phyloP scores from a whole-genome alignment of 1,140 invertebrate genomes.

The Hermatobates lingyangjiaoensis region DNA sequence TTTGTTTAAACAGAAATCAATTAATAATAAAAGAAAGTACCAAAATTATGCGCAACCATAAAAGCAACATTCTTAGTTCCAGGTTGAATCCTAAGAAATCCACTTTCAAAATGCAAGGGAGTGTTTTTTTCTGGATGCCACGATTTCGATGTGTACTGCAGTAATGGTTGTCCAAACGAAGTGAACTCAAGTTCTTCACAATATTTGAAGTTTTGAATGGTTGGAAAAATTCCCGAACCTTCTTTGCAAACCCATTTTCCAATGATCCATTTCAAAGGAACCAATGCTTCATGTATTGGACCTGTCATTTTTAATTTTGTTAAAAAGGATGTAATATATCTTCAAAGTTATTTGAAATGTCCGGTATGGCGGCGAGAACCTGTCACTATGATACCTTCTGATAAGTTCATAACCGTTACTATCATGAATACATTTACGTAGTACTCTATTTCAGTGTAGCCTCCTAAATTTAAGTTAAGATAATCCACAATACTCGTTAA shows the following conservation, averaged over 20 bases:
- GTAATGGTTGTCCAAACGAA: constrained; percentile 40
- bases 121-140: constrained; percentile 31
- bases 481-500: too few relatives aligned
- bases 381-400: too few relatives aligned
- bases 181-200: constrained; percentile 37
- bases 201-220: constrained; percentile 37
- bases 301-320: too few relatives aligned
- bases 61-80: constrained; percentile 34
- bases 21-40: constrained; percentile 16
- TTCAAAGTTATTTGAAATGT: too few relatives aligned
- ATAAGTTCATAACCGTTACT: too few relatives aligned
- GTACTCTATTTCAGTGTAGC: too few relatives aligned
- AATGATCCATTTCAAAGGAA: constrained; percentile 34
- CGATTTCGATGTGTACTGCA: constrained; percentile 33
- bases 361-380: too few relatives aligned
- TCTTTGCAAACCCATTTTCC: constrained; percentile 35
- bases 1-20: not conserved
- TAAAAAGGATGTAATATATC: too few relatives aligned
- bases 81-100: constrained; percentile 39
- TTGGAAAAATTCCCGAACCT: constrained; percentile 35
- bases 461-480: too few relatives aligned
- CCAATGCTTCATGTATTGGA: constrained; percentile 28
- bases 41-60: constrained; percentile 38
- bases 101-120: constrained; percentile 42
- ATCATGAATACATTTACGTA: too few relatives aligned